Evolutionary conservation across 2,797 vertebrate genomes (phyloP).

Genomic region (Decapterus maruadsi): DNA sequence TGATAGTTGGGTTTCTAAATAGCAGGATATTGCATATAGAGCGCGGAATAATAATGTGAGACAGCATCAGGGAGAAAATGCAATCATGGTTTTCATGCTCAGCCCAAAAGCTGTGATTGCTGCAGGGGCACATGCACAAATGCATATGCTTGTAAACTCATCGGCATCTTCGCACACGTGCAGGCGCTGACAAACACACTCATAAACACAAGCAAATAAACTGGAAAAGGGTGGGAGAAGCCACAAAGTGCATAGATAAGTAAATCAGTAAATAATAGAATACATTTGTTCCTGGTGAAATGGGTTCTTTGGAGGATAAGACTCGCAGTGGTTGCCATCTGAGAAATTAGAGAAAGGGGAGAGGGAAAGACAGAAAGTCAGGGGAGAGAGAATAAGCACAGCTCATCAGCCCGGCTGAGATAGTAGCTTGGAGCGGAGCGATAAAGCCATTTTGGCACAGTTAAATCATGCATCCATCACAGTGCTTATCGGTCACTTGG

Average conservation of each 20-base stretch:
- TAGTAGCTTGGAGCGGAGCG: slow-evolving; percentile 75
- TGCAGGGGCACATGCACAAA: background rate
- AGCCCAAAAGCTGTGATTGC: slow-evolving; percentile 1
- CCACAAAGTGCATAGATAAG: slow-evolving; percentile 64
- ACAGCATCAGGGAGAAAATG: slow-evolving; percentile 28
- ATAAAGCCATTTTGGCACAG: slow-evolving; percentile 83
- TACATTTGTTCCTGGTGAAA: slow-evolving; percentile 70
- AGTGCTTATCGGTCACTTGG: slow-evolving; percentile 82
- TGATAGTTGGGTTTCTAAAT: slow-evolving; percentile 71
- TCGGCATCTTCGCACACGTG: background rate
- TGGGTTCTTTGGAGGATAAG: slow-evolving; percentile 54
- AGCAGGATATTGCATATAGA: slow-evolving; percentile 51
- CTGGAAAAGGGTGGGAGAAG: slow-evolving; percentile 4
- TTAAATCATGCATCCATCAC: slow-evolving; percentile 84
- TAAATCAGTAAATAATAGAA: slow-evolving; percentile 72
- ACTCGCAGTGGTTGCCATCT: slow-evolving; percentile 50
- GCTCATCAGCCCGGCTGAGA: slow-evolving; percentile 76
- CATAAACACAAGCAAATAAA: slow-evolving; percentile 40
- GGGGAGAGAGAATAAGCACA: slow-evolving; percentile 53
- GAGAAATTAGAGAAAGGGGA: slow-evolving; percentile 39
- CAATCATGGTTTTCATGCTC: slow-evolving; percentile 24
- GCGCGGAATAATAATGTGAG: slow-evolving; percentile 57
- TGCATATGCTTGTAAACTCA: slow-evolving; percentile 40
- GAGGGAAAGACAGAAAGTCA: slow-evolving; percentile 42
- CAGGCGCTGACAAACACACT: slow-evolving; percentile 23